phyloP scores from a whole-genome alignment of 2,888 invertebrate species.

The Thereva unica region DNA sequence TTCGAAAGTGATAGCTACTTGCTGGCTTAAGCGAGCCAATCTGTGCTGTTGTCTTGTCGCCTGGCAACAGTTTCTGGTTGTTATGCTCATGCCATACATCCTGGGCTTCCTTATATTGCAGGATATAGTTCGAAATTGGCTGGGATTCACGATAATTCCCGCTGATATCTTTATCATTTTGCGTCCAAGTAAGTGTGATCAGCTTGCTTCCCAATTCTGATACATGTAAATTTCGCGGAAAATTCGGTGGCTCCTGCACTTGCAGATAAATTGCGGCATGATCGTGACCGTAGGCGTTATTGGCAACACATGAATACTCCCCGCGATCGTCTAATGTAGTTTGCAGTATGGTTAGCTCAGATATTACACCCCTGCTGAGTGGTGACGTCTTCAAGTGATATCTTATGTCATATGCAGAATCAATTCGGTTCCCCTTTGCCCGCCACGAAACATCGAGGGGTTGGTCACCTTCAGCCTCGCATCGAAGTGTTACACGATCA shows the following conservation, averaged over 20 bases:
- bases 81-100: slow-evolving; percentile 65
- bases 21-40: slow-evolving; percentile 63
- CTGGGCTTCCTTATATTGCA: slow-evolving; percentile 65
- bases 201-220: slow-evolving; percentile 63
- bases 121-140: slow-evolving; percentile 63
- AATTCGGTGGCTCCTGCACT: slow-evolving; percentile 66
- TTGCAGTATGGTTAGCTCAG: slow-evolving; percentile 63
- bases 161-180: slow-evolving; percentile 57
- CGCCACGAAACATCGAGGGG: slow-evolving; percentile 63
- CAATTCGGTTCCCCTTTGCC: slow-evolving; percentile 59
- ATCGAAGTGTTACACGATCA: slow-evolving; percentile 60
- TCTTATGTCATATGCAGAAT: slow-evolving; percentile 60
- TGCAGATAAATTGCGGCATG: slow-evolving; percentile 59
- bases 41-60: slow-evolving; percentile 61
- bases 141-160: slow-evolving; percentile 57
- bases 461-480: slow-evolving; percentile 62
- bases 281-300: slow-evolving; percentile 67
- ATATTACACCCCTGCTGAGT: slow-evolving; percentile 58
- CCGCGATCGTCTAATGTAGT: slow-evolving; percentile 62
- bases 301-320: slow-evolving; percentile 66
- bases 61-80: slow-evolving; percentile 62
- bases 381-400: slow-evolving; percentile 57
- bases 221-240: slow-evolving; percentile 63
- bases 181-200: slow-evolving; percentile 63
- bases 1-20: slow-evolving; percentile 64